A percentile compares a stretch with the other conserved stretches of the same genome.
Conservation (phyloP, 92 coral and sea anemone species). For the Phymanthus crucifer region DNA sequence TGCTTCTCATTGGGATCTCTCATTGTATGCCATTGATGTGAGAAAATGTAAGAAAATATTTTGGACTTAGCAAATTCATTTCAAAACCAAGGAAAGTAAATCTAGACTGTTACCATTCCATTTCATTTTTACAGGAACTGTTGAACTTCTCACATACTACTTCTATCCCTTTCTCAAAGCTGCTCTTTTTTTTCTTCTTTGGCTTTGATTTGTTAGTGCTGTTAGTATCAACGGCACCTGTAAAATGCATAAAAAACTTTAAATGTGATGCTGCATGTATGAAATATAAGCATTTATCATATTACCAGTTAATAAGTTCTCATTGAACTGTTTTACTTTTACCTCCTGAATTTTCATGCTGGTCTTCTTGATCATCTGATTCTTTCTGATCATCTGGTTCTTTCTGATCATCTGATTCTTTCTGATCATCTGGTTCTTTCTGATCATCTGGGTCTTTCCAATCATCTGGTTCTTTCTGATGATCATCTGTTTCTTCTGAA, state of each 20-base stretch:
- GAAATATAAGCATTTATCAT: not conserved
- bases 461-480: too few relatives aligned
- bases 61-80: not conserved
- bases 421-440: not conserved
- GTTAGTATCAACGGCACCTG: conserved; percentile 9
- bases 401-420: too few relatives aligned
- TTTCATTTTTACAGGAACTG: conserved; percentile 26
- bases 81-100: not conserved
- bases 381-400: not conserved
- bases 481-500: too few relatives aligned
- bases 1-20: not conserved
- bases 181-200: conserved; percentile 21
- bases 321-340: too few relatives aligned
- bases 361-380: not conserved
- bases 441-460: not conserved
- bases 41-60: too few relatives aligned
- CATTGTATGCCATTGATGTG: not conserved
- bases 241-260: not conserved
- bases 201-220: not conserved
- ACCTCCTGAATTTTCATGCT: not conserved
- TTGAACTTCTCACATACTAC: conserved; percentile 28
- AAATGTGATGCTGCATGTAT: not conserved
- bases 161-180: conserved; percentile 36
- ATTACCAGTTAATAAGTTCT: not conserved
- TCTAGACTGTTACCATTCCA: conserved; percentile 34